Evolutionary conservation across 2,888 invertebrate genomes (phyloP).

Genomic region (Brachylomia viminalis): DNA sequence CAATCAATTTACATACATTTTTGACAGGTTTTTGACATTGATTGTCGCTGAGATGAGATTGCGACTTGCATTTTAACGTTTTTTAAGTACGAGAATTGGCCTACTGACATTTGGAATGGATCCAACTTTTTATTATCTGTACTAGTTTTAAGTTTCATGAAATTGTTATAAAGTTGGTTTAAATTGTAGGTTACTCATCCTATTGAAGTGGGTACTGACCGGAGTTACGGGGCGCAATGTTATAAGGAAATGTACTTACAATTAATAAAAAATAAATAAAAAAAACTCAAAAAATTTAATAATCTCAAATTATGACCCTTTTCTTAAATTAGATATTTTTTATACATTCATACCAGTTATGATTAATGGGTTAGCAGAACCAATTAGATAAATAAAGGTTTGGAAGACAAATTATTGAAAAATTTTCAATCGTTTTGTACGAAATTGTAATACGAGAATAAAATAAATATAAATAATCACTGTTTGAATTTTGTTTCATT

Average conservation of each 20-base stretch:
- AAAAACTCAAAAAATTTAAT: neutral
- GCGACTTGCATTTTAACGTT: no score
- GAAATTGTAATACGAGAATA: conserved; percentile 65
- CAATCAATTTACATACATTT: no score
- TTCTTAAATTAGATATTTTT: neutral
- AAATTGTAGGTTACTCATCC: neutral
- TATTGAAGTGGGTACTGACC: no score
- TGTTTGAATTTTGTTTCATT: conserved; percentile 32
- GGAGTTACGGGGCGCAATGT: no score
- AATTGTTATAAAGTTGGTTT: neutral
- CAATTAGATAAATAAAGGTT: neutral
- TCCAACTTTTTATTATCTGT: conserved; percentile 20
- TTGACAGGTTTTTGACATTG: no score
- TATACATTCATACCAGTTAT: neutral
- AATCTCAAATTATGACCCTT: neutral
- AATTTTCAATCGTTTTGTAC: conserved; percentile 60
- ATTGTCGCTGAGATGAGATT: no score
- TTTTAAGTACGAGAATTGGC: no score
- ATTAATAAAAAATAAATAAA: neutral
- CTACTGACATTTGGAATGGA: conserved; percentile 20
- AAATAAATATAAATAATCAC: conserved; percentile 43
- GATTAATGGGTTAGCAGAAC: neutral
- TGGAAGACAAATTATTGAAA: neutral
- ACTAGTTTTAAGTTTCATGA: conserved; percentile 27
- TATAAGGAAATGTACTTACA: no score